Percentiles rank a stretch among this genome's conserved stretches.
Conservation (phyloP, 2,888 invertebrate species). For the Agrotis puta region DNA sequence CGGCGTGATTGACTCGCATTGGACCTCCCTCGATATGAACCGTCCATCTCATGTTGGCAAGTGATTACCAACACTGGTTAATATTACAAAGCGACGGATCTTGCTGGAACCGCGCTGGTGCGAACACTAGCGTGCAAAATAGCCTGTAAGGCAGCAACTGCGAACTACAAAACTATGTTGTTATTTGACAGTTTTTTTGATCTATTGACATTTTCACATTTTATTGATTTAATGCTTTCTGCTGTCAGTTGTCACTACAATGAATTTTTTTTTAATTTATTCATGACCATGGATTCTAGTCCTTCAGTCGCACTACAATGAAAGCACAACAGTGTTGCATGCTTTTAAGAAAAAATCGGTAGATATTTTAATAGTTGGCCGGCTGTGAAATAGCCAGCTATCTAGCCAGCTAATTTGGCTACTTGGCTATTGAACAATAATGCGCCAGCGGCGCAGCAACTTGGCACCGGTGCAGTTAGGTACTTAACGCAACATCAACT, state of each 20-base stretch:
- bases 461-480: no score
- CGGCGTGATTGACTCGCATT: slow-evolving; percentile 97
- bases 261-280: no score
- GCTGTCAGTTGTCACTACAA: slow-evolving; percentile 30
- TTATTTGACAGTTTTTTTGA: slow-evolving; percentile 41
- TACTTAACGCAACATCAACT: no score
- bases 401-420: no score
- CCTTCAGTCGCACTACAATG: no score
- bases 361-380: no score
- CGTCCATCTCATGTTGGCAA: slow-evolving; percentile 94
- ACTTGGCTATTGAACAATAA: no score
- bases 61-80: slow-evolving; percentile 37
- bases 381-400: no score
- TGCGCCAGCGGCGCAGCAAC: no score
- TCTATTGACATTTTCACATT: slow-evolving; percentile 39
- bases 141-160: background rate
- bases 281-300: no score
- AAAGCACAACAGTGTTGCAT: slow-evolving; percentile 9
- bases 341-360: background rate
- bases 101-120: slow-evolving; percentile 28
- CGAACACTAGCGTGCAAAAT: slow-evolving; percentile 4
- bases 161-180: slow-evolving; percentile 12
- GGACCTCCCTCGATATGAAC: slow-evolving; percentile 97
- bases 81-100: slow-evolving; percentile 23
- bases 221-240: slow-evolving; percentile 44